These are phyloP conservation scores for Trogon melanurus DNA, from an alignment of 2,113 vertebrate species.

Conservation along the genomic window DNA sequence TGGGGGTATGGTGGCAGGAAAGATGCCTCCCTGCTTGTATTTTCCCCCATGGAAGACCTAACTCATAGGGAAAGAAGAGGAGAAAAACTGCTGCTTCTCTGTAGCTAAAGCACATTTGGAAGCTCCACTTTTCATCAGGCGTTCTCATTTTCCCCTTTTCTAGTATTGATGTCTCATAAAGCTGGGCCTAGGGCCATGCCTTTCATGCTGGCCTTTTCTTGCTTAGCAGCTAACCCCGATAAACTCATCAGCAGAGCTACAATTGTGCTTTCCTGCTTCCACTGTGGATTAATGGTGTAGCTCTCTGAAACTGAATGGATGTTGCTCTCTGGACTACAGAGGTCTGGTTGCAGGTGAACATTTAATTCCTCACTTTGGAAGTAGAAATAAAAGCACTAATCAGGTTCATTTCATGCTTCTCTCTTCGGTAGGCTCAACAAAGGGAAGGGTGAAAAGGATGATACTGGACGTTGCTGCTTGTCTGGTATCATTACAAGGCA, in stretches of 20 bases:
- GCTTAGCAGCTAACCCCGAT: background rate
- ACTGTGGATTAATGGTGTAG: constrained; percentile 21
- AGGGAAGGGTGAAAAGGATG: constrained; percentile 10
- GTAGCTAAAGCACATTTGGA: background rate
- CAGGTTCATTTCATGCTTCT: background rate
- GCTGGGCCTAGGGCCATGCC: constrained; percentile 29
- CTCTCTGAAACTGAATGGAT: background rate
- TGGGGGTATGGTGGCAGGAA: background rate
- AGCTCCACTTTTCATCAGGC: constrained; percentile 1
- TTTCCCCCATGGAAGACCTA: background rate
- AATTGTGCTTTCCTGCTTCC: background rate
- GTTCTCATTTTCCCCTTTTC: constrained; percentile 28
- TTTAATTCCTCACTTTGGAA: constrained; percentile 17
- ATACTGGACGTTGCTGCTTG: background rate
- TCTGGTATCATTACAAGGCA: background rate
- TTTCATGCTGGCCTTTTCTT: background rate
- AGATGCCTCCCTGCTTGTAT: background rate
- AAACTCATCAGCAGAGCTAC: constrained; percentile 29
- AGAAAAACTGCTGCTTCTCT: background rate
- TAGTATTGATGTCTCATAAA: constrained; percentile 26
- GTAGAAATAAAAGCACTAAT: constrained; percentile 12
- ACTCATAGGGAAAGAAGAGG: background rate
- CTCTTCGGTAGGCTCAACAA: background rate
- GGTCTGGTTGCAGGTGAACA: constrained; percentile 1
- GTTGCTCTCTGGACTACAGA: background rate